Evolutionary conservation across 2,888 invertebrate species (phyloP), one percentile per base, ranked within the genome.

Genomic region (Archips xylosteana): DNA sequence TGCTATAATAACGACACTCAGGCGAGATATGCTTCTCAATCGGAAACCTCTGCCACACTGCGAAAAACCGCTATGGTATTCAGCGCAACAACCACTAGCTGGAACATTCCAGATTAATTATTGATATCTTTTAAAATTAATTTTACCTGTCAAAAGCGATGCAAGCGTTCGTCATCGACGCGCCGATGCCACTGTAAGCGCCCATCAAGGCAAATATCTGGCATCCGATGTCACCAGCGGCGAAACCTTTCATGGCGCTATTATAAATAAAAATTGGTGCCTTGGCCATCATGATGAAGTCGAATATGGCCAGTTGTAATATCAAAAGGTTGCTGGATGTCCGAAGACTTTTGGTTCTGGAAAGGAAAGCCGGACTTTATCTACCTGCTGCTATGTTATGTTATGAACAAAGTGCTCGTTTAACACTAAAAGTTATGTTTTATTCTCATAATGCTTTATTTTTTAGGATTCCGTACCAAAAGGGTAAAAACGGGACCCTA

Each of bases 271-370:
- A 97, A 77, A 98, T 96, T 0, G 98, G 98, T 0, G 97, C 95
- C 90, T 98, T 98, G 47, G 96, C 88, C 97, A 98, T 97, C 98
- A 98, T 98, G 45, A 97, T 90, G 82, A 98, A 98, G 89, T 98
- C 98, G 80, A 97, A 96, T 74, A 98, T 91, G 0, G 98, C 97
- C 85, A 98, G 89, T 87, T 98, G 97, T 67, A 98, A 95, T 12
- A 98, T 97, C 75, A 98, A 96, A 84, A 98, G 96, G 84, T 98
- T 98, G 63, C 98, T 98, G 2, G 98, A 97, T 0, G 97, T 97
- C 79, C 97, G 95, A 67, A 97, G 90, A 76, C 95, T 95, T 90
- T 97, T 96, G 68, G 97, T 96, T 70, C 97, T 97, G 87, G 60
- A 83, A 83, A 70, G 73, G 67, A 64, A 75, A 71, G 64, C 12